Evolutionary conservation across 2,797 vertebrate genomes (phyloP), one percentile per base, ranked within the genome.

Genomic region (Gadopsis marmoratus): DNA sequence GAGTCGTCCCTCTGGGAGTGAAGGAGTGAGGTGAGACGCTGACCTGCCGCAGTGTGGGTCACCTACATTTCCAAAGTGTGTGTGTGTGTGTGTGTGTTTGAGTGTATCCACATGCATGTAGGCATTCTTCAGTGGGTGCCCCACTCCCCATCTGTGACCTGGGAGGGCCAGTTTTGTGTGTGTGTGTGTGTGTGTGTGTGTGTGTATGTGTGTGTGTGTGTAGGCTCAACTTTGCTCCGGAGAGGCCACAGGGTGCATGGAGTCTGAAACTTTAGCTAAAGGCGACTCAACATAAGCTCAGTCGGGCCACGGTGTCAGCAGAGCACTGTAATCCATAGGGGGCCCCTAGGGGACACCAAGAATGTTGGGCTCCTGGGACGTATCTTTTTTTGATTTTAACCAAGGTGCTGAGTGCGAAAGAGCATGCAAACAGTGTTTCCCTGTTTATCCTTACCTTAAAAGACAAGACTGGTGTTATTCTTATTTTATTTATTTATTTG

Each of bases 201-300:
- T 63, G 61, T 66, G 71, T 70, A 55, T 79, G 71, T 53, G 53
- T 74, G 70, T 82, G 74, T 87, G 81, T 71, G 80, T 63, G 56
- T 11, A 64, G 78, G 56, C 79, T 90, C 76, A 84, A 89, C 88
- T 90, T 81, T 87, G 82, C 85, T 87, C 86, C 37, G 5, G 33
- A 72, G 82, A 85, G 90, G 89, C 86, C 89, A 86, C 65, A 81
- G 78, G 81, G 86, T 71, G 84, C 83, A 86, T 41, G 37, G 73
- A 90, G 86, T 73, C 85, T 92, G 93, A 93, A 93, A 94, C 91
- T 88, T 88, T 86, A 94, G 90, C 90, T 88, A 84, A 79, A 83
- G 86, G 85, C 64, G 82, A 86, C 88, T 90, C 66, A 47, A 65
- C 79, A 81, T 85, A 83, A 88, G 88, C 84, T 66, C 80, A 64